Conservation (phyloP, 2,113 vertebrate species). For the Apeltes quadracus region DNA sequence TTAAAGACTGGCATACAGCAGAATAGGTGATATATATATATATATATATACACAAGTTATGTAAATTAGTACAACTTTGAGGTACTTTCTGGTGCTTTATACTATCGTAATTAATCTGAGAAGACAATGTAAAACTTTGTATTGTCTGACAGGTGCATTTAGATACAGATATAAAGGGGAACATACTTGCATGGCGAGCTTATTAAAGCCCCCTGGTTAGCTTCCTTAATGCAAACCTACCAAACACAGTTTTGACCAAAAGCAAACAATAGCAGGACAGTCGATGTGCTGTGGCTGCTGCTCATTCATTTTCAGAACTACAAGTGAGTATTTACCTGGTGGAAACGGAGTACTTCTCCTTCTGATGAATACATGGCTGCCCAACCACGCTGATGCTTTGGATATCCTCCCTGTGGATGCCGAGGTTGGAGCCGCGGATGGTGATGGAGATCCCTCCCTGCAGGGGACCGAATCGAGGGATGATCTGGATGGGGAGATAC, state of each 20-base stretch:
- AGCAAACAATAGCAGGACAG: not conserved
- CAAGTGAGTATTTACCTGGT: slow-evolving; percentile 83
- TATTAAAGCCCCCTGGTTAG: slow-evolving; percentile 38
- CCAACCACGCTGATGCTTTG: slow-evolving; percentile 84
- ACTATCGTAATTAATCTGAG: not conserved
- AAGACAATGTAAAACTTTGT: not conserved
- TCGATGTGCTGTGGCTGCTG: not conserved
- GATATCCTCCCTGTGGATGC: slow-evolving; percentile 86
- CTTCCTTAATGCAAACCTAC: not conserved
- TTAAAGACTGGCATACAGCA: not conserved
- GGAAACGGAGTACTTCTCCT: slow-evolving; percentile 90
- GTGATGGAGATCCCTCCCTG: slow-evolving; percentile 89
- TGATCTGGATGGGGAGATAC: slow-evolving; percentile 82
- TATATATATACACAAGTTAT: too few relatives aligned
- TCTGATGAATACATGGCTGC: slow-evolving; percentile 82
- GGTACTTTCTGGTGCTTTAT: not conserved
- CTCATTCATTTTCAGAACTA: slow-evolving; percentile 14
- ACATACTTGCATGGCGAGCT: slow-evolving; percentile 50
- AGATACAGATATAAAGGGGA: not conserved
- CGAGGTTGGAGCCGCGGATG: slow-evolving; percentile 92
- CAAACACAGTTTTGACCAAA: not conserved
- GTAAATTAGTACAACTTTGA: not conserved
- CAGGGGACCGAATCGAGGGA: slow-evolving; percentile 87
- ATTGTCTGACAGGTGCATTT: not conserved
- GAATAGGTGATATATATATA: too few relatives aligned